A percentile compares a stretch with the other conserved stretches of the same genome.
These are phyloP conservation scores for Saccopteryx bilineata DNA, from an alignment of 2,113 vertebrate species.

Conservation along the genomic window DNA sequence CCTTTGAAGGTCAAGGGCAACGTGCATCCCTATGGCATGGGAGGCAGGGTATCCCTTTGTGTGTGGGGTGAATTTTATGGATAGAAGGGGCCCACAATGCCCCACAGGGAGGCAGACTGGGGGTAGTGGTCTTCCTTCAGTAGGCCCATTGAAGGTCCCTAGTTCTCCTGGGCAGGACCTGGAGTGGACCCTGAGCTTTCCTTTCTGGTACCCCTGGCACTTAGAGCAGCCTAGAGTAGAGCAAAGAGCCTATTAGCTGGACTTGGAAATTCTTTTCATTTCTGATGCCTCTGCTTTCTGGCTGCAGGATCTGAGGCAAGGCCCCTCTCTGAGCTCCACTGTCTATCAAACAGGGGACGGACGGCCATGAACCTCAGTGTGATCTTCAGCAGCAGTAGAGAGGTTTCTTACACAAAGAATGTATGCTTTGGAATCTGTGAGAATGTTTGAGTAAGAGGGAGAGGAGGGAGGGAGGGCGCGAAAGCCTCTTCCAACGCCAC, in stretches of 20 bases:
- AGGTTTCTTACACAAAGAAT: background rate
- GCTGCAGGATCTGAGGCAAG: background rate
- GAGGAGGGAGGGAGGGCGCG: background rate
- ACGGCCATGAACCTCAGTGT: too few relatives aligned
- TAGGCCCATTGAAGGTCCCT: background rate
- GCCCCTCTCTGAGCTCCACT: background rate
- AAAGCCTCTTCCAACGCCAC: background rate
- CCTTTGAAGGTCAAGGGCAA: background rate
- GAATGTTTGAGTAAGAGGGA: background rate
- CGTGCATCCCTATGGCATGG: background rate
- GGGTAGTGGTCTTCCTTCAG: too few relatives aligned
- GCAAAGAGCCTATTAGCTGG: background rate
- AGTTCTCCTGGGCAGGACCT: background rate
- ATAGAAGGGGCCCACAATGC: background rate
- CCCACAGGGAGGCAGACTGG: too few relatives aligned
- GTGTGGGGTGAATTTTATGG: background rate
- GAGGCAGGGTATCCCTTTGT: background rate
- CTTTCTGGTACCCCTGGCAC: background rate
- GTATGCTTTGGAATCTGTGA: background rate
- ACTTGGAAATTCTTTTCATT: background rate
- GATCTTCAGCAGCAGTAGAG: background rate
- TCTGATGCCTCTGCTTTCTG: background rate
- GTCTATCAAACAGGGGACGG: background rate
- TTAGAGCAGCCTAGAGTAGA: background rate
- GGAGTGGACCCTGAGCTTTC: background rate